Evolutionary conservation across 37 sponge, comb jelly and placozoan species (phyloP).

Genomic region (Spongilla lacustris): DNA sequence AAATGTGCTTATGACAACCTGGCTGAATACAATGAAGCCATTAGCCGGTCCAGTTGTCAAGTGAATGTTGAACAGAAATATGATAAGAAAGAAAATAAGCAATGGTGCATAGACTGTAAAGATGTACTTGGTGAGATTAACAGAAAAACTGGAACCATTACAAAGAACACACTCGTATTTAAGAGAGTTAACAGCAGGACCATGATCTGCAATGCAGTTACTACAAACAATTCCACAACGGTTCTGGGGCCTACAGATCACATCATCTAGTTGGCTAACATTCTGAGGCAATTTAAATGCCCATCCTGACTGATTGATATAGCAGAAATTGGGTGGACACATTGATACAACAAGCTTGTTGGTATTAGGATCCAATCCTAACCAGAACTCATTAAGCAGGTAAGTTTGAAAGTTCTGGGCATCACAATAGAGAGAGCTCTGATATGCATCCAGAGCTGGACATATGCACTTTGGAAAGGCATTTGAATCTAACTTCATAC

Average conservation of each 20-base stretch:
- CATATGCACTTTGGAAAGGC: too few relatives aligned
- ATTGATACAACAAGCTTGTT: background rate
- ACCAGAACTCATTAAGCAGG: conserved; percentile 17
- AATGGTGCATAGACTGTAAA: conserved; percentile 26
- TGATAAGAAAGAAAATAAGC: conserved; percentile 3
- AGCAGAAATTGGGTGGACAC: conserved; percentile 36
- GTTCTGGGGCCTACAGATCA: background rate
- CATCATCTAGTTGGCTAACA: background rate
- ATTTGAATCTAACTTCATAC: too few relatives aligned
- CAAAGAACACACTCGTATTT: conserved; percentile 7
- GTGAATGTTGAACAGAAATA: conserved; percentile 41
- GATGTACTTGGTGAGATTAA: conserved; percentile 5
- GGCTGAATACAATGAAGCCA: too few relatives aligned
- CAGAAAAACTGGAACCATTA: background rate
- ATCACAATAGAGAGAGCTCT: conserved; percentile 9
- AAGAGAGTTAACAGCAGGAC: conserved; percentile 19
- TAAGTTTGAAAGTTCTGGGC: background rate
- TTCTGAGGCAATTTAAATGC: background rate
- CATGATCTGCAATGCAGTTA: background rate
- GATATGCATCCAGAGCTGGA: too few relatives aligned
- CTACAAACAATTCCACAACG: conserved; percentile 5
- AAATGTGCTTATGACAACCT: conserved; percentile 16
- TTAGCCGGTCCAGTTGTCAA: conserved; percentile 37
- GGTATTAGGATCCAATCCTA: background rate
- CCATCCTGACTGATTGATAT: background rate